Conservation (phyloP, 2,888 invertebrate genomes). For the Emmelina monodactyla region DNA sequence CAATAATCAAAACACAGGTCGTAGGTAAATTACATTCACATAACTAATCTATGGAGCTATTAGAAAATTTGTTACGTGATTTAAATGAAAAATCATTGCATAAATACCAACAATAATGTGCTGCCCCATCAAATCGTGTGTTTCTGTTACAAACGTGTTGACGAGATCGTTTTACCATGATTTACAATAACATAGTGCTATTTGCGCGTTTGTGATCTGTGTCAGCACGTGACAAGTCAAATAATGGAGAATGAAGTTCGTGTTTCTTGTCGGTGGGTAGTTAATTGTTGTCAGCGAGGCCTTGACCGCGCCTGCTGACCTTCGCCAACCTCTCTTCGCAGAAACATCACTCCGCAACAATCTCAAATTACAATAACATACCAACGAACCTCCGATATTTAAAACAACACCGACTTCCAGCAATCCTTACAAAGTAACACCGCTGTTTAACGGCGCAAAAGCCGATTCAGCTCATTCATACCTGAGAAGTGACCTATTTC, state of each 20-base stretch:
- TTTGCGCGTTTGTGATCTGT: background rate
- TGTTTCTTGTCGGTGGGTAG: too few species aligned
- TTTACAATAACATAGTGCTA: background rate
- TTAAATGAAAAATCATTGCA: background rate
- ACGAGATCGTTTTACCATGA: background rate
- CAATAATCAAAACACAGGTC: too few species aligned
- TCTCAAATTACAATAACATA: too few species aligned
- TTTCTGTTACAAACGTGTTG: background rate
- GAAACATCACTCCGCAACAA: too few species aligned
- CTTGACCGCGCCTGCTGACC: constrained; percentile 40
- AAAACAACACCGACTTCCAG: background rate
- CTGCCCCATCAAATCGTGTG: background rate
- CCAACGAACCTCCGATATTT: background rate
- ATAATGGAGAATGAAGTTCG: constrained; percentile 10
- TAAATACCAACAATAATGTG: background rate
- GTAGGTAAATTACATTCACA: background rate
- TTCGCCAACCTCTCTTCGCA: background rate
- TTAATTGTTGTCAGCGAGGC: constrained; percentile 37
- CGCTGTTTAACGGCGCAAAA: too few species aligned
- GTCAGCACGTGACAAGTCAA: background rate
- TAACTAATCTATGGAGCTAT: background rate
- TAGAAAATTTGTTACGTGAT: constrained; percentile 1
- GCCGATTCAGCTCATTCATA: too few species aligned
- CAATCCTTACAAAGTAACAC: too few species aligned
- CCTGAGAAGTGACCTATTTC: background rate